phyloP scores from a whole-genome alignment of 2,113 vertebrate species.

The Epinephelus moara region DNA sequence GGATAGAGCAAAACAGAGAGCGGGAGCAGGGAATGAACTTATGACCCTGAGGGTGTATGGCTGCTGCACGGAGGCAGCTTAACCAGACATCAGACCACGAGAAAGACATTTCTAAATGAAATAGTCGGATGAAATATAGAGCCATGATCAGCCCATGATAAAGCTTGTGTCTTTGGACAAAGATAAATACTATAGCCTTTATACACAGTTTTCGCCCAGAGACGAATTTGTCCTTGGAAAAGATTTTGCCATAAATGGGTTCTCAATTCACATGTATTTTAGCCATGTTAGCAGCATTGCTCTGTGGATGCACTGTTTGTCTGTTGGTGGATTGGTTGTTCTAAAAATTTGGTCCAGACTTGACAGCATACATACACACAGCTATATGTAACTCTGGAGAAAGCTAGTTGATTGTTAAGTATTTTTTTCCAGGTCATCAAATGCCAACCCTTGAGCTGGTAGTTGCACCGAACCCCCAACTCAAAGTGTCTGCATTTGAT shows the following conservation, averaged over 20 bases:
- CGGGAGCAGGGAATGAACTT: constrained; percentile 10
- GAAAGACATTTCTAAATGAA: constrained; percentile 38
- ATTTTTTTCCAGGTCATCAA: too few species aligned
- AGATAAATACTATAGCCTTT: constrained; percentile 1
- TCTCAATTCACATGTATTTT: background rate
- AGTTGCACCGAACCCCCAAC: too few species aligned
- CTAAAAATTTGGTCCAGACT: background rate
- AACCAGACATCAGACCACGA: constrained; percentile 15
- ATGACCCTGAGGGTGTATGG: constrained; percentile 26
- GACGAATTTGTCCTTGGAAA: background rate
- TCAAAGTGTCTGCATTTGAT: too few species aligned
- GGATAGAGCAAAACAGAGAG: constrained; percentile 39
- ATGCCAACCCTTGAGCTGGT: too few species aligned
- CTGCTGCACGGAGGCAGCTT: constrained; percentile 21
- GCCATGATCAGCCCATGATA: background rate
- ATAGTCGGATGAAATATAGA: constrained; percentile 17
- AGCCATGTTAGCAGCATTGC: background rate
- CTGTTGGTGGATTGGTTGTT: background rate
- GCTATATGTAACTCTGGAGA: too few species aligned
- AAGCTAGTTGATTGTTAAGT: too few species aligned
- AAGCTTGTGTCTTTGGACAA: constrained; percentile 4
- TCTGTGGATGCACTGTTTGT: background rate
- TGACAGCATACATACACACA: too few species aligned
- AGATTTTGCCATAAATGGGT: background rate
- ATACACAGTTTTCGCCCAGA: constrained; percentile 1